Evolutionary conservation across 2,113 vertebrate species (phyloP), one percentile per base, ranked within the genome.

Genomic region (Takifugu flavidus): DNA sequence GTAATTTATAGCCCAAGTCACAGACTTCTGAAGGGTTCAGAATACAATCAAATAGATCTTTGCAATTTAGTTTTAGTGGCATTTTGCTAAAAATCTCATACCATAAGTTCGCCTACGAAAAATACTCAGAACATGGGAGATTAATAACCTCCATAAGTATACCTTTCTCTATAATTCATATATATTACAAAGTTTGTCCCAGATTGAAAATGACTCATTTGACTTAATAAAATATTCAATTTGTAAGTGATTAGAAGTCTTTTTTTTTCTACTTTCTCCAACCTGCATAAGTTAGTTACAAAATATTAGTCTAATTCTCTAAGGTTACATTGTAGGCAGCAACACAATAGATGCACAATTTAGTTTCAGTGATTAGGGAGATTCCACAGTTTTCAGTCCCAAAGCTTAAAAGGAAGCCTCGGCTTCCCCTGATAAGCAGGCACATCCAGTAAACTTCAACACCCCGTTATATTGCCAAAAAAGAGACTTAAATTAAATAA

Each of bases 181-280:
- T 39, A 39, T 91, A 87, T 88, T 87, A 91, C 86, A 92, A 91
- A 90, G 84, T 52, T 79, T 70, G 74, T 73, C 60, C 58, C 79
- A 77, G 88, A 86, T 83, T 83, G 88, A 85, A 92, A 91, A 89
- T 83, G 53, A 80, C 76, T 79, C 49, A 70, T 79, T 85, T 88
- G 61, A 82, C 62, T 80, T 90, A 90, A 90, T 92, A 92, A 92
- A 92, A 92, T 92, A 90, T 83, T 91, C 63, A 83, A 87, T 87
- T 90, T 91, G 80, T 91, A 78, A 88, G 74, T 85, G 80, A 91
- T 92, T 91, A 91, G 87, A 91, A 90, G 90, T 91, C 83, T 77
- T 82, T 83, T 57, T 59, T 73, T 6, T 3, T 43, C 13, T 43
- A 43, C 20, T 6, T 3, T 10, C 34, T 39, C 8, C 73, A 79